These are phyloP conservation scores for human DNA, from an alignment of 2,113 vertebrate species.

Conservation along the genomic window GRCh38 chr7:18105501-18106000, in stretches of 20 bases:
- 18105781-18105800: neutral
- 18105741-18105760: neutral
- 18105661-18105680: neutral
- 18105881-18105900: neutral
- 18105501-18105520: neutral
- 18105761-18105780: neutral
- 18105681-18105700: neutral
- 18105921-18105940: neutral
- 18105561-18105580: neutral
- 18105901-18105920: neutral
- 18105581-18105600: neutral
- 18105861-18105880: neutral
- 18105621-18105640: neutral
- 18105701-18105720: neutral
- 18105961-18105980: neutral
- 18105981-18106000: neutral
- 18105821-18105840: neutral
- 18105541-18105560: neutral
- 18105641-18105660: neutral
- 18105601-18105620: neutral
- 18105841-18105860: neutral
- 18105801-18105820: slow-evolving; percentile 24
- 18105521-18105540: neutral
- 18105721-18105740: neutral
- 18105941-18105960: neutral